Percentiles rank a stretch among this genome's conserved stretches.
Conservation (phyloP, 2,113 vertebrate genomes). For the Ptychochromis oligacanthus region DNA sequence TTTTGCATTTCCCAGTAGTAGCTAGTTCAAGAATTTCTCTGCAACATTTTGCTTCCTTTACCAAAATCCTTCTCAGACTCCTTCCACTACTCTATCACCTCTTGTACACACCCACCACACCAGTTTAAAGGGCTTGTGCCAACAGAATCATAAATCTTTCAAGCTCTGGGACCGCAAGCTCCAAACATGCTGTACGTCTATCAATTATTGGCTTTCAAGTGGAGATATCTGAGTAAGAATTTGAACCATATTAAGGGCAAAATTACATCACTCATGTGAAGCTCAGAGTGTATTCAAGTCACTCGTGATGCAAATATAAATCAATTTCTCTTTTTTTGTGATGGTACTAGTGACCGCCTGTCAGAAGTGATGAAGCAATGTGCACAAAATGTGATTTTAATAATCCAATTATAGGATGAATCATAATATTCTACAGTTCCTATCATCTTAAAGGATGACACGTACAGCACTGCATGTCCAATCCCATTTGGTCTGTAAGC, state of each 20-base stretch:
- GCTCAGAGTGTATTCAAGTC: not conserved
- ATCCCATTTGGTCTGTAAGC: conserved; percentile 54
- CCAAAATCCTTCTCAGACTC: not conserved
- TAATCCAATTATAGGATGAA: conserved; percentile 67
- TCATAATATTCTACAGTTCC: conserved; percentile 54
- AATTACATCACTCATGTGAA: conserved; percentile 23
- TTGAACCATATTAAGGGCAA: conserved; percentile 27
- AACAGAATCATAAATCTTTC: conserved; percentile 51
- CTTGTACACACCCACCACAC: not conserved
- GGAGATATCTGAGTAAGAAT: conserved; percentile 6
- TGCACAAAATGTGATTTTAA: conserved; percentile 64
- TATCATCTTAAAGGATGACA: conserved; percentile 57
- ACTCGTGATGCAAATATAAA: conserved; percentile 32
- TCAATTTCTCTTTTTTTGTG: conserved; percentile 47
- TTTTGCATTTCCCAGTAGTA: not conserved
- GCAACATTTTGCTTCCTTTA: not conserved
- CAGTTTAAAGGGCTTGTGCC: conserved; percentile 20
- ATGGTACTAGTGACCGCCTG: conserved; percentile 51
- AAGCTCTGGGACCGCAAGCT: conserved; percentile 27
- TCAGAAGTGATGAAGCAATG: conserved; percentile 63
- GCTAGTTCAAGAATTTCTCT: not conserved
- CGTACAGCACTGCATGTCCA: conserved; percentile 41
- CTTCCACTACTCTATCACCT: conserved; percentile 21
- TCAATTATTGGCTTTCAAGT: conserved; percentile 37
- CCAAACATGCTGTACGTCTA: conserved; percentile 13